A percentile compares a stretch with the other conserved stretches of the same genome.
Conservation (phyloP, 2,113 vertebrate species). For the pig (Sus scrofa) region DNA sequence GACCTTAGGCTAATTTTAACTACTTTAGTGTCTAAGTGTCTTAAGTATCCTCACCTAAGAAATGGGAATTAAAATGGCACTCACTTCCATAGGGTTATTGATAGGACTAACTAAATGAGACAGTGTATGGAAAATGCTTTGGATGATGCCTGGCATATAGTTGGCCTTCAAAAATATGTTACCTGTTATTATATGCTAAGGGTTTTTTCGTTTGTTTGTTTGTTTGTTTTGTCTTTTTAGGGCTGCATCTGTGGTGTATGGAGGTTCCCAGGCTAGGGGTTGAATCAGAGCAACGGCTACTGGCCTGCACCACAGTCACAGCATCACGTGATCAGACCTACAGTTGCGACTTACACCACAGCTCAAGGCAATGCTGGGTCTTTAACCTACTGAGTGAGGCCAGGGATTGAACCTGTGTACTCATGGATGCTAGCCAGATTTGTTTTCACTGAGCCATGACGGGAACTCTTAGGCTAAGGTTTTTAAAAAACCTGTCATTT, state of each 20-base stretch:
- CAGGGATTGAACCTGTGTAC: too few relatives aligned
- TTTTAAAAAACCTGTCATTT: neutral
- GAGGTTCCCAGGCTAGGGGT: too few relatives aligned
- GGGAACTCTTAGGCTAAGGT: neutral
- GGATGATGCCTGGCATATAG: neutral
- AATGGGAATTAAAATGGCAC: neutral
- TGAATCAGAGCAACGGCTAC: too few relatives aligned
- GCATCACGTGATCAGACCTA: too few relatives aligned
- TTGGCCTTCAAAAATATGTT: neutral
- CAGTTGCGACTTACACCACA: too few relatives aligned
- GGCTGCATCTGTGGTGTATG: too few relatives aligned
- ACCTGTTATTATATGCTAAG: neutral
- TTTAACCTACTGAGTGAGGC: too few relatives aligned
- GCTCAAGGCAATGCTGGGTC: too few relatives aligned
- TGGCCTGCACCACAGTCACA: too few relatives aligned
- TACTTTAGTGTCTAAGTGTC: neutral
- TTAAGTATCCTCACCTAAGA: constrained; percentile 38
- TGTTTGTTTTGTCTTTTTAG: too few relatives aligned
- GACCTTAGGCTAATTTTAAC: constrained; percentile 56
- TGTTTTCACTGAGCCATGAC: too few relatives aligned
- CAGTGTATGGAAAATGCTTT: neutral
- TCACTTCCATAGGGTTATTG: neutral
- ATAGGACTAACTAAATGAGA: constrained; percentile 20
- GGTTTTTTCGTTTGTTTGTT: neutral
- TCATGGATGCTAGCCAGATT: too few relatives aligned